Evolutionary conservation across 2,113 vertebrate genomes (phyloP), one percentile per base, ranked within the genome.

Genomic region (Rhizomys pruinosus): DNA sequence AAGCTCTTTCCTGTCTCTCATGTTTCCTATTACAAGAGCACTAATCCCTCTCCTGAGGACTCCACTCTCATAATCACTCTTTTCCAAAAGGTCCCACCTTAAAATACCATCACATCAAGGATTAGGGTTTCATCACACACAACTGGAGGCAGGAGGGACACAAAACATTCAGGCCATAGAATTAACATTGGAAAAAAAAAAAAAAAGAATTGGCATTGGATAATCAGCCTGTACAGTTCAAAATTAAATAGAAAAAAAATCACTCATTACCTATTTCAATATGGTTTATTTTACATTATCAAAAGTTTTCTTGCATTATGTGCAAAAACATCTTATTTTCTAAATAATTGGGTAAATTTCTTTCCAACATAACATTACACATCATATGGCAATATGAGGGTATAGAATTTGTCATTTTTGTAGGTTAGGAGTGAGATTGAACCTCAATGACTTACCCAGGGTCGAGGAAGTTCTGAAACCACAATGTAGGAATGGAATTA

Each of bases 221-320:
- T 22, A 59, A 72, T 42, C 6, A 57, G 12, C 17, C n/a, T 59
- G 42, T 32, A 19, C 11, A 86, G 37, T 71, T 61, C 29, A 59
- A 92, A 84, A 72, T 85, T 42, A 95, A 86, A 61, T 71, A 57
- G 39, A 76, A 93, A 92, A 88, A 68, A 34, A 64, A 71, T 68
- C 8, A 64, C 23, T 22, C 39, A 88, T 4, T 32, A 90, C 72
- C 25, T 44, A 16, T 55, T 89, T 91, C n/a, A 71, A 92, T n/a
- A 42, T 55, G 2, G 6, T 39, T 89, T 20, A 73, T 9, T 78
- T 84, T 80, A 34, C 11, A 27, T 74, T 20, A 69, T 73, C 39
- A 57, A 76, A 66, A 68, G 2, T 77, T 88, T 73, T 93, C 44
- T 63, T 84, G 20, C 0, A 47, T 23, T 57, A 12, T 82, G n/a